Conservation (phyloP, 2,113 vertebrate species). For the Apaloderma vittatum region DNA sequence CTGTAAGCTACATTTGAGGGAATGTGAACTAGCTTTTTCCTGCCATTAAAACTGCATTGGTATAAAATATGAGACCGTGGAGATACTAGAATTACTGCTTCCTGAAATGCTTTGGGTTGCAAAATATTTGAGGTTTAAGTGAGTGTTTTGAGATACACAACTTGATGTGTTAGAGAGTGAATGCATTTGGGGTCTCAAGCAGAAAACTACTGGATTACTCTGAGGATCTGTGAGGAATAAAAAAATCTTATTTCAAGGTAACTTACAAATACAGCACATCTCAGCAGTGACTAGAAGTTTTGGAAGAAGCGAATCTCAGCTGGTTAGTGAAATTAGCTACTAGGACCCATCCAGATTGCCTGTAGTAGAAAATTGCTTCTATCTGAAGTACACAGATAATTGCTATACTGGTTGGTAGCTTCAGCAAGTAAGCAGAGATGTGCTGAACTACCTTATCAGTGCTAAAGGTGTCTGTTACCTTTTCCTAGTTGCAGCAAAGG, state of each 20-base stretch:
- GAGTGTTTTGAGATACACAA: background rate
- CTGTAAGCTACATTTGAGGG: rapidly evolving
- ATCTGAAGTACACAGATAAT: background rate
- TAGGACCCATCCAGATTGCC: background rate
- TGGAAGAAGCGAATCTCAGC: background rate
- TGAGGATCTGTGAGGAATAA: background rate
- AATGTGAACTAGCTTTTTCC: background rate
- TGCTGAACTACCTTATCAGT: background rate
- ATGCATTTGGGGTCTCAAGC: background rate
- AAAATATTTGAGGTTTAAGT: background rate
- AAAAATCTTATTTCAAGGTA: background rate
- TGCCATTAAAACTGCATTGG: background rate
- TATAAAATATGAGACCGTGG: background rate
- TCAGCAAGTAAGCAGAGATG: background rate
- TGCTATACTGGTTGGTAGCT: background rate
- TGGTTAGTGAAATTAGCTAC: background rate
- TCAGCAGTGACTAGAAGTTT: background rate
- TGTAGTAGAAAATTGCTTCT: background rate
- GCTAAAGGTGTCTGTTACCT: background rate
- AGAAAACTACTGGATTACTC: background rate
- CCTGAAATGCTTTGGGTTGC: background rate
- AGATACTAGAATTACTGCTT: background rate
- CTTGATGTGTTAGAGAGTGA: background rate
- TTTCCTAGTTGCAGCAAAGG: background rate
- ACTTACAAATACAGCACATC: background rate